Percentiles rank a stretch among this genome's conserved stretches.
These are phyloP conservation scores for Cenopis cana DNA, from an alignment of 2,888 invertebrate species.

Conservation along the genomic window DNA sequence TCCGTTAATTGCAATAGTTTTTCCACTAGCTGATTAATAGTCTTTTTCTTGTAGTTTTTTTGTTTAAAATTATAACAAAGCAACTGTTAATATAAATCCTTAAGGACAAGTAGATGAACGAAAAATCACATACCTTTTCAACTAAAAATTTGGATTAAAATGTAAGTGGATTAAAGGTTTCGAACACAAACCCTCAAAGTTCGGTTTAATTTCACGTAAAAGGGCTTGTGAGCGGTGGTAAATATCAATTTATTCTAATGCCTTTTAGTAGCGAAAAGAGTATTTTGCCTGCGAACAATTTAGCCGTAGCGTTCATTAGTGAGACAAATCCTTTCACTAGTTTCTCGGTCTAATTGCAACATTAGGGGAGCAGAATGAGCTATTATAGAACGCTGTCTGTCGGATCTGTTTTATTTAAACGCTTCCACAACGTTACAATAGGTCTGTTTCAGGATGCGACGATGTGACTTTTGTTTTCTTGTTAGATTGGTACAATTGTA, in stretches of 20 bases:
- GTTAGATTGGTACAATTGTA: no score
- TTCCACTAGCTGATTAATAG: not conserved
- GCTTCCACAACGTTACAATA: slow-evolving; percentile 62
- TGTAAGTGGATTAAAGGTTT: not conserved
- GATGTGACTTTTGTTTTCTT: no score
- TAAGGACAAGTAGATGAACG: no score
- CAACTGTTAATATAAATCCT: not conserved
- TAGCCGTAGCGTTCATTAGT: slow-evolving; percentile 74
- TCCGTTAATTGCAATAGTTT: slow-evolving; percentile 42
- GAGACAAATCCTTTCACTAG: slow-evolving; percentile 76
- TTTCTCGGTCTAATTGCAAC: slow-evolving; percentile 76
- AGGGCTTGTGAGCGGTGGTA: slow-evolving; percentile 58
- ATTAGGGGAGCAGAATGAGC: slow-evolving; percentile 73
- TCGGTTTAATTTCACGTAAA: slow-evolving; percentile 60
- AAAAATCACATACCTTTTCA: no score
- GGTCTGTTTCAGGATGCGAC: slow-evolving; percentile 44
- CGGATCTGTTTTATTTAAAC: slow-evolving; percentile 71
- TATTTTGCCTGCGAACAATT: slow-evolving; percentile 57
- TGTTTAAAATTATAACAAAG: not conserved
- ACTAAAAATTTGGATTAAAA: no score
- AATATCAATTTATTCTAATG: slow-evolving; percentile 66
- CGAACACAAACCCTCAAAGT: slow-evolving; percentile 52
- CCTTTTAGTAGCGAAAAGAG: slow-evolving; percentile 61
- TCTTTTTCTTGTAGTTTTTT: not conserved
- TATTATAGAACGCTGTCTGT: slow-evolving; percentile 67